Conservation (phyloP, 92 coral and sea anemone genomes). For the Hydrozoanthus gracilis region DNA sequence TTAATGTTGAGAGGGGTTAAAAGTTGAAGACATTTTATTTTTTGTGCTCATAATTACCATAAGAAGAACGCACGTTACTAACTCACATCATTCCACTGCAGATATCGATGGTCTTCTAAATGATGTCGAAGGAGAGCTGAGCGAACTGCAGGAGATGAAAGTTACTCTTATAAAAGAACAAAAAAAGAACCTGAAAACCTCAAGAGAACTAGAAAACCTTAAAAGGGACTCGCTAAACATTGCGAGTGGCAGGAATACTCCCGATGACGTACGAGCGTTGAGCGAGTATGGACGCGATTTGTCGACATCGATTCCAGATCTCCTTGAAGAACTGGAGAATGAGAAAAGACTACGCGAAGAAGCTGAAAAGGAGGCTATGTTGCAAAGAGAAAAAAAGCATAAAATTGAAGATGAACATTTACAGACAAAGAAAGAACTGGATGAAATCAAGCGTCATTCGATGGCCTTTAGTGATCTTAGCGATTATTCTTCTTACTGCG, state of each 20-base stretch:
- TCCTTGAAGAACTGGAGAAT: slow-evolving; percentile 35
- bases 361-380: slow-evolving; percentile 27
- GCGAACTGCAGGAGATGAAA: slow-evolving; percentile 43
- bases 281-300: slow-evolving; percentile 2
- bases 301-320: slow-evolving; percentile 31
- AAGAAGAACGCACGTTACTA: neutral
- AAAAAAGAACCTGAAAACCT: slow-evolving; percentile 21
- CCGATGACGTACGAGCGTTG: neutral
- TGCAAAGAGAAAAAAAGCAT: slow-evolving; percentile 18
- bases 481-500: slow-evolving; percentile 40
- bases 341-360: slow-evolving; percentile 42
- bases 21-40: too few relatives aligned
- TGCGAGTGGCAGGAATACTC: slow-evolving; percentile 27
- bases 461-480: slow-evolving; percentile 36
- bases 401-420: slow-evolving; percentile 25
- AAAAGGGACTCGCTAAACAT: neutral
- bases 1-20: too few relatives aligned
- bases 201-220: slow-evolving; percentile 26
- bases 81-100: slow-evolving; percentile 1
- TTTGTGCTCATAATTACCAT: too few relatives aligned
- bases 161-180: slow-evolving; percentile 38
- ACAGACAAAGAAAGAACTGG: slow-evolving; percentile 41
- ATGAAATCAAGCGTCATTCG: slow-evolving; percentile 22
- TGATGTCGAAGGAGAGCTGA: slow-evolving; percentile 27
- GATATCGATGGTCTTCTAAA: slow-evolving; percentile 43